These are phyloP conservation scores for Drosophila histrio DNA, from an alignment of 2,888 invertebrate species.

Conservation along the genomic window DNA sequence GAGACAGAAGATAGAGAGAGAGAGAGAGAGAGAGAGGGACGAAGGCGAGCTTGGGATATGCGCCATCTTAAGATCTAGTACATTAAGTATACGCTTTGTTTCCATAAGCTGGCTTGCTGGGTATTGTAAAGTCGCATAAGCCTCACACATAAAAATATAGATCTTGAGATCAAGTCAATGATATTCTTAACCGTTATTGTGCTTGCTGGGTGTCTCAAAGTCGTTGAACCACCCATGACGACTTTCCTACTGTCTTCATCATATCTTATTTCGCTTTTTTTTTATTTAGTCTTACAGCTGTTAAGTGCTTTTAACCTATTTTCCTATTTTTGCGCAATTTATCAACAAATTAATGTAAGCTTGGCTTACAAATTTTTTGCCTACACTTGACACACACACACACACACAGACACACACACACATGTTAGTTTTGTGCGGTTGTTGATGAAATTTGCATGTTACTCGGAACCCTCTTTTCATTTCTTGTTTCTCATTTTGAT, in stretches of 20 bases:
- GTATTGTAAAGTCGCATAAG: not conserved
- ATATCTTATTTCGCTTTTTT: constrained; percentile 14
- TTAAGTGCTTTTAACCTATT: constrained; percentile 75
- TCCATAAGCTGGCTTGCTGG: not conserved
- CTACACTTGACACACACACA: constrained; percentile 48
- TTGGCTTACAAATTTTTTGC: constrained; percentile 50
- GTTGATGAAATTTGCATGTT: constrained; percentile 67
- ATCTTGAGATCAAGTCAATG: not conserved
- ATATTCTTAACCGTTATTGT: not conserved
- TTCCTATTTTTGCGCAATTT: constrained; percentile 68
- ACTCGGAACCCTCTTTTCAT: constrained; percentile 30
- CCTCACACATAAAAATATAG: not conserved
- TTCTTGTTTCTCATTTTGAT: constrained; percentile 43
- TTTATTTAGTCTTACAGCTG: constrained; percentile 37
- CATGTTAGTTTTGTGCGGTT: constrained; percentile 20
- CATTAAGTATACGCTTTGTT: constrained; percentile 1
- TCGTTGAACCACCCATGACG: not conserved
- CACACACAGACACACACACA: constrained; percentile 6
- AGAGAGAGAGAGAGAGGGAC: not conserved
- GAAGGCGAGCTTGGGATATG: not conserved
- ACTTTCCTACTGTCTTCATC: not conserved
- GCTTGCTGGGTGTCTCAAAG: not conserved
- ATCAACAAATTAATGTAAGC: constrained; percentile 77
- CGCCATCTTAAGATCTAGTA: not conserved
- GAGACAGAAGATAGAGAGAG: not conserved